Evolutionary conservation across 2,888 invertebrate genomes (phyloP).

Genomic region (Cantharis rustica): DNA sequence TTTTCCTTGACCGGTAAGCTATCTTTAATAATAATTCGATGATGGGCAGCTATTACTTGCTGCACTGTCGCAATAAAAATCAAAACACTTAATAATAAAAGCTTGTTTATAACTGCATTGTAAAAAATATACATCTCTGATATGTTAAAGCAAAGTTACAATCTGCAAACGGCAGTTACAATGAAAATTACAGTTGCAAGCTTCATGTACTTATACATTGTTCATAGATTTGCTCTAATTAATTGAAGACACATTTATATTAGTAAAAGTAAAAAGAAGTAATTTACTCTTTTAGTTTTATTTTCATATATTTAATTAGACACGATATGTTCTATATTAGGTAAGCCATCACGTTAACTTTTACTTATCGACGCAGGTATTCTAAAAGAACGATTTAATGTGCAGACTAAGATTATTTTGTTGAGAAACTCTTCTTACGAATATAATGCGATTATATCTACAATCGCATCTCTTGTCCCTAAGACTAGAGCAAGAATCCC

Average conservation of each 20-base stretch:
- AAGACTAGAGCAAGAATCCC: constrained; percentile 82
- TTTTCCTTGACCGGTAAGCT: not conserved
- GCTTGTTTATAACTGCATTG: not conserved
- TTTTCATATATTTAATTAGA: not conserved
- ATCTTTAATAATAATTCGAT: not conserved
- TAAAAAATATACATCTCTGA: not conserved
- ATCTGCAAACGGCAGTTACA: not conserved
- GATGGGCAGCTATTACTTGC: not conserved
- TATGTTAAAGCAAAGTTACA: not conserved
- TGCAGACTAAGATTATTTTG: too few relatives aligned
- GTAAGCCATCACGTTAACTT: not conserved
- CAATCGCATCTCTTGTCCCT: constrained; percentile 73
- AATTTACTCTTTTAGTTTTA: not conserved
- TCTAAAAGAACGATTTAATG: not conserved
- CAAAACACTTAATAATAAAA: not conserved
- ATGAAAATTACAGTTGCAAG: not conserved
- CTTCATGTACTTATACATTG: not conserved
- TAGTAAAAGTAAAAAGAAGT: not conserved
- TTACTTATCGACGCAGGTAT: not conserved
- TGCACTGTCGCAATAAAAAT: not conserved
- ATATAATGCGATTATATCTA: constrained; percentile 61
- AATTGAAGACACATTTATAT: not conserved
- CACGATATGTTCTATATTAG: not conserved
- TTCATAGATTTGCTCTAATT: not conserved
- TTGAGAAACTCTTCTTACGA: not conserved